Conservation (phyloP, 2,888 invertebrate species). For the Cactoblastis cactorum region DNA sequence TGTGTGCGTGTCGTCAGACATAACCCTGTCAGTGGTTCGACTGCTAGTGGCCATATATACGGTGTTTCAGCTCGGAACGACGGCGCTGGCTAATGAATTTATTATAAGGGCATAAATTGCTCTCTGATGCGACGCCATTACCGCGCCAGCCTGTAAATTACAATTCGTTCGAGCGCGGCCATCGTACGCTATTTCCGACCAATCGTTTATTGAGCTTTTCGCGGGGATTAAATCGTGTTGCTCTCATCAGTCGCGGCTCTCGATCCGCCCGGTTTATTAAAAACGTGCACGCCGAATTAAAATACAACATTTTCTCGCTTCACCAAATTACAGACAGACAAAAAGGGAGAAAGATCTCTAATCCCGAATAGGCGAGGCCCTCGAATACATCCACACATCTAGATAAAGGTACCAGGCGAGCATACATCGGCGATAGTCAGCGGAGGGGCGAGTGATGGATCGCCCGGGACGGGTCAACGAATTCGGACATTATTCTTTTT, state of each 20-base stretch:
- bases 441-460: constrained; percentile 77
- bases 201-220: constrained; percentile 67
- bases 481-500: constrained; percentile 81
- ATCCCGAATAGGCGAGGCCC: constrained; percentile 61
- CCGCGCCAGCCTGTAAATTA: constrained; percentile 67
- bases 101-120: constrained; percentile 77
- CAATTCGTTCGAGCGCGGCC: constrained; percentile 60
- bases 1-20: constrained; percentile 25
- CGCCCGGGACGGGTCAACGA: constrained; percentile 80
- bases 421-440: constrained; percentile 66
- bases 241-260: constrained; percentile 24
- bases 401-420: constrained; percentile 53
- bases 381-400: constrained; percentile 64
- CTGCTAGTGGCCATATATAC: constrained; percentile 28
- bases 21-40: constrained; percentile 34
- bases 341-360: constrained; percentile 51
- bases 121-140: constrained; percentile 74
- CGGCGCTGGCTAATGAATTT: constrained; percentile 68
- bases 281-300: constrained; percentile 29
- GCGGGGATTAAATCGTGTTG: constrained; percentile 42
- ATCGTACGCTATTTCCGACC: constrained; percentile 49
- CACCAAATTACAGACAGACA: constrained; percentile 39
- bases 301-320: constrained; percentile 29
- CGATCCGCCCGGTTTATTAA: constrained; percentile 29
- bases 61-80: constrained; percentile 34